phyloP scores from a whole-genome alignment of 2,888 invertebrate species.

The Cynaeus angustus region DNA sequence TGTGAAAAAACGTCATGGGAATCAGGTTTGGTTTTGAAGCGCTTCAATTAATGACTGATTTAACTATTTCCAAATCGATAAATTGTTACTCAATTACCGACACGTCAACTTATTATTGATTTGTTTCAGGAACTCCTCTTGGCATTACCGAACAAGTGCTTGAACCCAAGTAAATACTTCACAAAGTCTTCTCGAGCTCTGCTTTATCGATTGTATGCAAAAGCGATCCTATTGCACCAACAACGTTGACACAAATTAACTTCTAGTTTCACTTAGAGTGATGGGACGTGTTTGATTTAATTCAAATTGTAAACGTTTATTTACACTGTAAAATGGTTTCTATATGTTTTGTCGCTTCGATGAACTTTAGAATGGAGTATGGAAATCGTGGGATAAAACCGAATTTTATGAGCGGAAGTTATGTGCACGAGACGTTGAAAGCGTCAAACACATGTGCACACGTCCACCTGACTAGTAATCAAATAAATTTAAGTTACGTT shows the following conservation, averaged over 20 bases:
- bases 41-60: no score
- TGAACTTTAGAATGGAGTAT: no score
- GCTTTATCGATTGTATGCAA: constrained; percentile 36
- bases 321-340: constrained; percentile 3
- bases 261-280: constrained; percentile 10
- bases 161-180: constrained; percentile 15
- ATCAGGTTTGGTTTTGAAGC: neutral
- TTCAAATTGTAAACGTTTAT: constrained; percentile 10
- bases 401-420: no score
- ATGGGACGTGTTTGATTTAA: constrained; percentile 18
- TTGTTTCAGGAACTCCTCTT: constrained; percentile 11
- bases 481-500: no score
- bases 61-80: no score
- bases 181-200: constrained; percentile 20
- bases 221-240: constrained; percentile 8
- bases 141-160: constrained; percentile 14
- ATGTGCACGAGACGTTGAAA: neutral
- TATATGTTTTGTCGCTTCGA: neutral
- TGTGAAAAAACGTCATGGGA: no score
- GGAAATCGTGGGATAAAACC: no score
- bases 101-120: neutral
- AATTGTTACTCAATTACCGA: no score
- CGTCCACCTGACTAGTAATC: no score
- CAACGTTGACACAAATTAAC: constrained; percentile 19
- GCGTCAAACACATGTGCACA: neutral